Evolutionary conservation across 1,140 invertebrate genomes (phyloP), one percentile per base, ranked within the genome.

Genomic region (Chrysopa pallens): DNA sequence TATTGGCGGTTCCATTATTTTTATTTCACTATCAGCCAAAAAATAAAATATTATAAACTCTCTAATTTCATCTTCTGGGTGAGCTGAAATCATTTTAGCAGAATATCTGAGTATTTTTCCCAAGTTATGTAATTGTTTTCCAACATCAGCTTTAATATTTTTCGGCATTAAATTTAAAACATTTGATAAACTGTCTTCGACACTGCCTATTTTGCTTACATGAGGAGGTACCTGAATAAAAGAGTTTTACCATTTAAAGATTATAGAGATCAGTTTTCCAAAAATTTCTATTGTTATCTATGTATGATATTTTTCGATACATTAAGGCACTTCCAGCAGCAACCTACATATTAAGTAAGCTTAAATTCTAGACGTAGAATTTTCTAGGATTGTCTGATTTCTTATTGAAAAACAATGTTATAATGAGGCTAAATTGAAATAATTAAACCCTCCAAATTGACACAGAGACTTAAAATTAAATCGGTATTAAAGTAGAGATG

Each of bases 141-240:
- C 64, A 29, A 76, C 55, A 49, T 80, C 70, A 2, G 17, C 5
- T 23, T 23, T 23, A 23, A 23, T 78, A 1, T 72, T 64, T 53
- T 80, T 76, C 4, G 78, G 75, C 9, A 77, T 58, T 13, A 86
- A 61, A 1, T 72, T 70, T 45, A 75, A 61, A 53, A 78, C 83
- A 6, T 73, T 76, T 47, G 74, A 70, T 33, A 83, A 52, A 0
- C 80, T 76, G 52, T 87, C 82, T 53, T 86, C 80, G 9, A 78
- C 66, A 15, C 72, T 61, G n/a, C 82, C 80, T 49, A 78, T 75
- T 23, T 23, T 23, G 6, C 77, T 77, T 63, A 56, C 76, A 63
- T 68, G 78, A 31, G 78, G 76, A 2, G 80, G 77, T 37, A 28
- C 13, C 15, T 39, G 9, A 8, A n/a, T n/a, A n/a, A 13, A 47